A percentile compares a stretch with the other conserved stretches of the same genome.
Evolutionary conservation across 1,140 invertebrate species (phyloP).

Genomic region (Drosophila cardini): DNA sequence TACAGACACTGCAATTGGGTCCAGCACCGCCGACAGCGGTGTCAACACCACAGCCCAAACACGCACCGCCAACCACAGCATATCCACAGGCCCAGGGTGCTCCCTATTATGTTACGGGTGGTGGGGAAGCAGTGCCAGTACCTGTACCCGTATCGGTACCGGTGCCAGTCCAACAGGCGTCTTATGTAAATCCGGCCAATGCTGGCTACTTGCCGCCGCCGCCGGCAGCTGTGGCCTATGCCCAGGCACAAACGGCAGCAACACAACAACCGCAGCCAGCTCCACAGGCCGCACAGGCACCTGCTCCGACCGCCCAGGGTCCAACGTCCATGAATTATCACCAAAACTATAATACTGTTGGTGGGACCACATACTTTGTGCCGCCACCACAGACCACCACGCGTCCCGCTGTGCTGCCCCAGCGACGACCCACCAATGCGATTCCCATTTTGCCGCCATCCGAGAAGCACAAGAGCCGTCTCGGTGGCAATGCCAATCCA

Average conservation of each 20-base stretch:
- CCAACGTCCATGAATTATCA: slow-evolving; percentile 62
- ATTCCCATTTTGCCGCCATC: slow-evolving; percentile 85
- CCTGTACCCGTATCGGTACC: slow-evolving; percentile 51
- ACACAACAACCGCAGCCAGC: slow-evolving; percentile 42
- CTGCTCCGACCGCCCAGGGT: slow-evolving; percentile 44
- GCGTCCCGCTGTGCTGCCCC: slow-evolving; percentile 74
- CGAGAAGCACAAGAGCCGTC: slow-evolving; percentile 74
- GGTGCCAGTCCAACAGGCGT: slow-evolving; percentile 54
- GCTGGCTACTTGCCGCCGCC: slow-evolving; percentile 69
- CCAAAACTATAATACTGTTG: slow-evolving; percentile 82
- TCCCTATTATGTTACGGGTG: slow-evolving; percentile 79
- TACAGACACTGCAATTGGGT: slow-evolving; percentile 73
- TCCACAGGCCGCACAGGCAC: slow-evolving; percentile 46
- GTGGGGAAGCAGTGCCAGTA: slow-evolving; percentile 56
- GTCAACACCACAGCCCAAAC: slow-evolving; percentile 55
- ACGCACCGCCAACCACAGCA: slow-evolving; percentile 50
- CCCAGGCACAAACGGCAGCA: slow-evolving; percentile 58
- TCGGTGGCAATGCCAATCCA: slow-evolving; percentile 13
- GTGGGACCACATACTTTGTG: slow-evolving; percentile 84
- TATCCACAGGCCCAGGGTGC: slow-evolving; percentile 78
- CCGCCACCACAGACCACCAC: slow-evolving; percentile 71
- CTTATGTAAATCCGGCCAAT: slow-evolving; percentile 65
- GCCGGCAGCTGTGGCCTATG: slow-evolving; percentile 68
- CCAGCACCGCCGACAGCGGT: slow-evolving; percentile 45
- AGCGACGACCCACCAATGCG: slow-evolving; percentile 84